Evolutionary conservation across 1,140 invertebrate genomes (phyloP).

Genomic region (Eueides isabella): DNA sequence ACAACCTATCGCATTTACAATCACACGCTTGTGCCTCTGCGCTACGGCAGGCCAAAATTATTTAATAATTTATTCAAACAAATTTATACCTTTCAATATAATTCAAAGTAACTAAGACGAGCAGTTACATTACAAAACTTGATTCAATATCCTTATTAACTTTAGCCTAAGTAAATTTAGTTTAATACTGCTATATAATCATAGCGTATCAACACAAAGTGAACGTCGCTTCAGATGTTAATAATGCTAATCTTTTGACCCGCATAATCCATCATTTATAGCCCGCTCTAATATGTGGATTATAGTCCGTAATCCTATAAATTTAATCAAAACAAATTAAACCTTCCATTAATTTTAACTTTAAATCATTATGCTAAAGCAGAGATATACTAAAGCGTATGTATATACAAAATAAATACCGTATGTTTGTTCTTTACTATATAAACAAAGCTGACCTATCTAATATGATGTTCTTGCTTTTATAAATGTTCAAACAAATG

Average conservation of each 20-base stretch:
- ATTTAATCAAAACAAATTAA: slow-evolving; percentile 22
- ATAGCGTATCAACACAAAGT: slow-evolving; percentile 2
- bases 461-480: too few relatives aligned
- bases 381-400: background rate
- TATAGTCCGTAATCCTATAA: slow-evolving; percentile 22
- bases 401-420: background rate
- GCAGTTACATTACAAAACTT: background rate
- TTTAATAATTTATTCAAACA: background rate
- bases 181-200: background rate
- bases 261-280: slow-evolving; percentile 52
- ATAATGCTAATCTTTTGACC: slow-evolving; percentile 54
- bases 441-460: too few relatives aligned
- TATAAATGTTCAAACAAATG: too few relatives aligned
- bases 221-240: slow-evolving; percentile 24
- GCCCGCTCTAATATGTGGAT: slow-evolving; percentile 33
- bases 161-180: background rate
- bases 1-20: too few relatives aligned
- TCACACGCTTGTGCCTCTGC: too few relatives aligned
- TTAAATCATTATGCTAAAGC: background rate
- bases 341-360: background rate
- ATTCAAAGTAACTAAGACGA: background rate
- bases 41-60: too few relatives aligned
- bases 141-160: background rate
- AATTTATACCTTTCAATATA: too few relatives aligned
- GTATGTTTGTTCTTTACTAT: too few relatives aligned